Conservation (phyloP, 2,113 vertebrate genomes). For the Mirza zaza region DNA sequence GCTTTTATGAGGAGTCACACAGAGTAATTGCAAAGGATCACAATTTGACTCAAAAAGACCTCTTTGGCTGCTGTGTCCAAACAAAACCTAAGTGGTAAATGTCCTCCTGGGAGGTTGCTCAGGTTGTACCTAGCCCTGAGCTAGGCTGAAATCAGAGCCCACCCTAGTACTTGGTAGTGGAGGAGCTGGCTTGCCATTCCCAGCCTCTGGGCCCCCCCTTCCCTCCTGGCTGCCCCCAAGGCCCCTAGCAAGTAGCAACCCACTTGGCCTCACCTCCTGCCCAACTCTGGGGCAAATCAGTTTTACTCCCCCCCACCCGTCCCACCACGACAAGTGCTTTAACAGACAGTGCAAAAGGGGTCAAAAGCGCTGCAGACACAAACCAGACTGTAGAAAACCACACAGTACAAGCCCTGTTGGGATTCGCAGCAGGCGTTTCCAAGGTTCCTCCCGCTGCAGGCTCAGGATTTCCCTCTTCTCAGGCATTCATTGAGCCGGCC, state of each 20-base stretch:
- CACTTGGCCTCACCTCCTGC: too few species aligned
- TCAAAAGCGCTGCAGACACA: constrained; percentile 40
- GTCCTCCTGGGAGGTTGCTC: neutral
- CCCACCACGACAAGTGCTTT: neutral
- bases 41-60: neutral
- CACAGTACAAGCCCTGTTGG: constrained; percentile 28
- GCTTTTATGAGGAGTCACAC: neutral
- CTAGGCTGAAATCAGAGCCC: neutral
- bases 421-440: constrained; percentile 73
- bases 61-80: neutral
- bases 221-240: neutral
- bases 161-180: neutral
- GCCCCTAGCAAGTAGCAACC: too few species aligned
- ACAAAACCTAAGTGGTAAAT: too few species aligned
- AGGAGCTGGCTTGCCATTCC: too few species aligned
- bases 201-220: fast-evolving
- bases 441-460: constrained; percentile 66
- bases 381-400: constrained; percentile 63
- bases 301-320: neutral
- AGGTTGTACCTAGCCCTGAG: neutral
- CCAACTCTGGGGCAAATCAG: too few species aligned
- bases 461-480: constrained; percentile 82
- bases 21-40: neutral
- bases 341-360: constrained; percentile 39
- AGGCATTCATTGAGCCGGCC: constrained; percentile 60